Evolutionary conservation across 2,113 vertebrate species (phyloP), one percentile per base, ranked within the genome.

Genomic region (Thinocorus orbignyianus): DNA sequence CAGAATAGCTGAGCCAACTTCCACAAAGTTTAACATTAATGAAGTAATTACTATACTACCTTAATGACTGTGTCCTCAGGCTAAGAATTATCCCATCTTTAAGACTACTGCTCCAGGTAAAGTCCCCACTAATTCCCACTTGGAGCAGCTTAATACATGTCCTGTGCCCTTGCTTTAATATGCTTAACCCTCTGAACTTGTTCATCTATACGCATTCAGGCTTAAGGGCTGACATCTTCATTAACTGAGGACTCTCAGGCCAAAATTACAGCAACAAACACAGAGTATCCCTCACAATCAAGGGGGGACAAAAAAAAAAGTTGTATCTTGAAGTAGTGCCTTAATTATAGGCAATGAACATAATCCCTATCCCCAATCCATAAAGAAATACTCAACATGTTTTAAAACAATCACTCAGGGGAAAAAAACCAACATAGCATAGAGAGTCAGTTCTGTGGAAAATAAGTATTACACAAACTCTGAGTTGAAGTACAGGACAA

Each of bases 171-270:
- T 92, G 55, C 48, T 91, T 78, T 93, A 97, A 93, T 87, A 51
- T 5, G 33, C 64, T 93, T 95, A 97, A 92, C 57, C 65, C 65
- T 93, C 52, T 93, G 94, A 95, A 97, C 89, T 91, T 81, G 58
- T 48, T 94, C 64, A 90, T 88, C 79, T 83, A 46, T 30, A 62
- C 15, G 55, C 26, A 72, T 17, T 66, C 68, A 92, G 83, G 42
- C 76, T 93, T 71, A 93, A 90, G 68, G 62, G 37, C 42, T 88
- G 88, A 88, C 68, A 94, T 81, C 35, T 81, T 94, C 60, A 73
- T 90, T 94, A 91, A 66, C 49, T 13, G 64, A 78, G 46, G 62
- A 68, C 33, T 77, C 64, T 17, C 48, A 72, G 20, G 35, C 76
- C 83, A 94, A 88, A 94, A 46, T 35, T 51, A 65, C 54, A 90